Base-by-base conservation (phyloP, 2,888 invertebrate species). In the Chymomyza procnemis region DNA sequence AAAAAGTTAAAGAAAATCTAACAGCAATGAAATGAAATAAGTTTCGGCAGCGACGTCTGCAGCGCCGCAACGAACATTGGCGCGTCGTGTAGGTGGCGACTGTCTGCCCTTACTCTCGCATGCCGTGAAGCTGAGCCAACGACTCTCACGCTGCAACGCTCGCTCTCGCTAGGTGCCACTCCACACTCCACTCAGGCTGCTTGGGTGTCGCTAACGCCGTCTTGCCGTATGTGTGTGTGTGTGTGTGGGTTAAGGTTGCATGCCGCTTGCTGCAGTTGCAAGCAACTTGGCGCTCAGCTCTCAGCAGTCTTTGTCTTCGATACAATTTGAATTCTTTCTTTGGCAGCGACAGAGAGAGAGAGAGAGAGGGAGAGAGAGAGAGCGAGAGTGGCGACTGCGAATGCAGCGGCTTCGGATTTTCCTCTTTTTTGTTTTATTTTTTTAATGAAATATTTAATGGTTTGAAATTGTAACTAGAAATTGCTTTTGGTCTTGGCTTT, bases 261-360 rank as follows among this genome's bases (percentile, higher is more conserved):
- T 71, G 63, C 52, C 67, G 26, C 62, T 73, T 70, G 73, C 71
- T 59, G 26, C 57, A 61, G 68, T 6, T 68, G 68, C 68, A 68
- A 26, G 68, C 68, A 68, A 26, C 68, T 68, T 67, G 68, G 69
- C 61, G 67, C 68, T 68, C 68, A 68, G 68, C 55, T 12, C 55
- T 12, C 61, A 26, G 34, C 46, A 21, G 50, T 62, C 58, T 52
- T 50, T 47, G 26, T 65, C 71, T 79, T 85, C 80, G 80, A 80
- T 80, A 80, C 83, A 85, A 85, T 80, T 85, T 85, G 74, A 82
- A 85, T 80, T 82, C 34, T 14, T 80, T 82, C 83, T 85, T 85
- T 79, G 73, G 78, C n/a, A n/a, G n/a, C n/a, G n/a, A n/a, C n/a
- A n/a, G 82, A 75, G 67, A 75, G 71, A 72, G 66, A 72, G 72